phyloP scores from a whole-genome alignment of 2,113 vertebrate species.

The Aleadryas rufinucha region DNA sequence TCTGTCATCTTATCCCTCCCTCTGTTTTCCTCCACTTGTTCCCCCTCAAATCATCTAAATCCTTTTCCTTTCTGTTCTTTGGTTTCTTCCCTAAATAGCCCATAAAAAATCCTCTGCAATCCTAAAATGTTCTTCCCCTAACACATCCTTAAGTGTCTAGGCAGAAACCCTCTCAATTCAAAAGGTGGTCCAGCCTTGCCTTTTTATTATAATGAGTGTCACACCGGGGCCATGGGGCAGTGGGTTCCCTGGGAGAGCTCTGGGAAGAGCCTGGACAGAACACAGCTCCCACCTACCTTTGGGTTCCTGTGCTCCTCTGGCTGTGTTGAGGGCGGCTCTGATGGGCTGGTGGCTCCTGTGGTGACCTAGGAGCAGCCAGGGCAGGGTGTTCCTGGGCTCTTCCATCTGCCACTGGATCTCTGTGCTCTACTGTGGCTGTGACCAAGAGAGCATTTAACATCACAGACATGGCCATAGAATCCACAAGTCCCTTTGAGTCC shows the following conservation, averaged over 20 bases:
- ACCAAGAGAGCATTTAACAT: not conserved
- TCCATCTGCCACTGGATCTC: not conserved
- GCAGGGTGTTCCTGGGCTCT: not conserved
- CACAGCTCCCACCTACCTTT: not conserved
- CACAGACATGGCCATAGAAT: not conserved
- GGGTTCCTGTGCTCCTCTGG: not conserved
- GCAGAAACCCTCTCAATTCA: not conserved
- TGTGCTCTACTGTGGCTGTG: fast-evolving
- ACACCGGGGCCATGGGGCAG: fast-evolving
- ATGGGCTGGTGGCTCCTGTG: not conserved
- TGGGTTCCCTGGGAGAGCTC: not conserved
- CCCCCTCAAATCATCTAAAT: not conserved
- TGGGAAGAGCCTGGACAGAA: not conserved
- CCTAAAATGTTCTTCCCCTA: not conserved
- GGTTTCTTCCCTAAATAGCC: not conserved
- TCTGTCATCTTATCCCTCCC: not conserved
- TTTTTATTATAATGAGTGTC: not conserved
- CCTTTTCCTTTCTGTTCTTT: not conserved
- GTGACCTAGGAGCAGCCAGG: not conserved
- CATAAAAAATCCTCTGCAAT: not conserved
- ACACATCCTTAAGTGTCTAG: not conserved
- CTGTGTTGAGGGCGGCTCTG: not conserved
- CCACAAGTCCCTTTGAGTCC: fast-evolving
- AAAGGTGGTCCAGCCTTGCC: not conserved
- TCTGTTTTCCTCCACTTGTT: not conserved